phyloP scores from a whole-genome alignment of 2,113 vertebrate species.

The Piaya cayana region DNA sequence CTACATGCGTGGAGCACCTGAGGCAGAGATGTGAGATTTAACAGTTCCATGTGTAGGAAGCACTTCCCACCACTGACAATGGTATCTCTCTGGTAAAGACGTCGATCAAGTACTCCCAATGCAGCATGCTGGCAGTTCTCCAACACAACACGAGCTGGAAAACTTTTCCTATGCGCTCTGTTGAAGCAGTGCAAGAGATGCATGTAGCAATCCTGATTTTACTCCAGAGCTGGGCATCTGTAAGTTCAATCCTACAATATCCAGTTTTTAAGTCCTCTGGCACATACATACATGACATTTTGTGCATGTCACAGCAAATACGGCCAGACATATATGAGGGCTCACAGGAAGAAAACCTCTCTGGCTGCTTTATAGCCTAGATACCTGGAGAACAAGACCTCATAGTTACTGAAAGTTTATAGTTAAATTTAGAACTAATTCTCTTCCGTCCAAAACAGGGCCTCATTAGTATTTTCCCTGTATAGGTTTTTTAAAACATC shows the following conservation, averaged over 20 bases:
- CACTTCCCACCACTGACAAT: neutral
- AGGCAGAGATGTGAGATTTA: neutral
- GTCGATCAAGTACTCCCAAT: neutral
- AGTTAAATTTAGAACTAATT: constrained; percentile 20
- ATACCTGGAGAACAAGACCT: neutral
- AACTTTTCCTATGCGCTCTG: neutral
- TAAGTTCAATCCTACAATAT: neutral
- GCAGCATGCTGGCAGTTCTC: neutral
- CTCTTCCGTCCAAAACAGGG: neutral
- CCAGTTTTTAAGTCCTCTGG: neutral
- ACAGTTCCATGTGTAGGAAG: neutral
- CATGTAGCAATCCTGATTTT: neutral
- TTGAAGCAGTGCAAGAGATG: neutral
- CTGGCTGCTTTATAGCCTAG: neutral
- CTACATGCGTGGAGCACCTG: neutral
- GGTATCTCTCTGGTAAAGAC: neutral
- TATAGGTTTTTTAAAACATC: constrained; percentile 42
- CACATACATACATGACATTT: neutral
- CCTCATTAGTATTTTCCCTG: constrained; percentile 25
- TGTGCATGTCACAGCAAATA: neutral
- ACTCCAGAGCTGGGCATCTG: neutral
- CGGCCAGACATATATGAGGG: neutral
- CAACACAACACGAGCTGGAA: neutral
- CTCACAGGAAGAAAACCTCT: neutral
- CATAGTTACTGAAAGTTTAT: neutral